Base-by-base conservation (phyloP, 2,113 vertebrate genomes). In the Aspidoscelis tigris region DNA sequence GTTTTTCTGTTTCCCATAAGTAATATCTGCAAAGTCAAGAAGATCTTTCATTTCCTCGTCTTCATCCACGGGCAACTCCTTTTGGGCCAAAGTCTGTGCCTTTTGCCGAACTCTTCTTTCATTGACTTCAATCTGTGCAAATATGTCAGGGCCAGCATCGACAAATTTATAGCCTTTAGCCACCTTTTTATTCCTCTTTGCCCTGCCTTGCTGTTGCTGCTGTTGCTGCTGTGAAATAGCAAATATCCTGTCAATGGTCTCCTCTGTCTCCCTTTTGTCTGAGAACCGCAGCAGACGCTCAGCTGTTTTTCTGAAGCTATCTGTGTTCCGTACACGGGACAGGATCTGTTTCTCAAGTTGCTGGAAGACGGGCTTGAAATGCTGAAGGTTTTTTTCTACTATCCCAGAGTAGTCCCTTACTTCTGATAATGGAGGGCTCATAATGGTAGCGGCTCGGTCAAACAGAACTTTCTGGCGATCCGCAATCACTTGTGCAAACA, bases 311-410 rank as follows among this genome's bases (percentile, higher is more conserved):
- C 96, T 93, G 84, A 99, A 98, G 91, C 96, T 96, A 50, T 96
- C 98, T 0, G 96, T 97, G 93, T 99, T 99, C 44, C 97, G 96
- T 26, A 98, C 97, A 22, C 95, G 96, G 20, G 97, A 97, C 4
- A 99, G 93, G 81, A 99, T 97, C 92, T 98, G 97, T 81, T 97
- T 97, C 93, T 99, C 98, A 72, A 99, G 97, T 90, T 98, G 97
- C 94, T 98, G 98, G 91, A 99, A 99, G 85, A 99, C 97, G 0
- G 98, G 98, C 85, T 99, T 99, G 87, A 98, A 97, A 58, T 92
- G 98, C 81, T 97, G 97, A 55, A 99, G 95, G 89, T 96, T 98
- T 91, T 96, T 96, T 76, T 98, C 98, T 92, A 99, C 95, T 0
- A 97, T 87, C 7, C 93, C 96, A 43, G 94, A 39, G 0, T 99